phyloP scores from a whole-genome alignment of 92 coral and sea anemone species.

The Heteractis magnifica region DNA sequence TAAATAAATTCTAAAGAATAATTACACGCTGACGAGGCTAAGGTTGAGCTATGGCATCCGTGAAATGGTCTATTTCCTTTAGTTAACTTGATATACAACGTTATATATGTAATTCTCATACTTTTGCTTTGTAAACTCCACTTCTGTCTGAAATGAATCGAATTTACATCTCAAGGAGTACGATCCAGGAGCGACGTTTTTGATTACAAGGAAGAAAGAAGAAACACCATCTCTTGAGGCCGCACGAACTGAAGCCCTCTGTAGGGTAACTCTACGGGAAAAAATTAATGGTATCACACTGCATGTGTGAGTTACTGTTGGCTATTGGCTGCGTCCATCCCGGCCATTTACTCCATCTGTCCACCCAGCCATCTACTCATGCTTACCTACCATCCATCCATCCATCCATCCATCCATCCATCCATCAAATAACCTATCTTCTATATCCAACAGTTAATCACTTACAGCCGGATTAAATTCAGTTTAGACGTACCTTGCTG shows the following conservation, averaged over 20 bases:
- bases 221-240: background rate
- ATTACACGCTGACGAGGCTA: too few relatives aligned
- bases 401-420: background rate
- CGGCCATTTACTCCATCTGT: background rate
- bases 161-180: constrained; percentile 19
- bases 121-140: constrained; percentile 3
- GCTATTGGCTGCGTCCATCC: too few relatives aligned
- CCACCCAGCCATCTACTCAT: background rate
- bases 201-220: background rate
- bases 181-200: constrained; percentile 22
- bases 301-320: too few relatives aligned
- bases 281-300: background rate
- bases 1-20: too few relatives aligned
- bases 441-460: background rate
- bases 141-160: background rate
- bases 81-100: too few relatives aligned
- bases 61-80: too few relatives aligned
- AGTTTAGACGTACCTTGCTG: background rate
- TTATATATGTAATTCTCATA: background rate
- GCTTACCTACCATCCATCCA: background rate
- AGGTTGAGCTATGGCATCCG: too few relatives aligned
- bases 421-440: background rate
- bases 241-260: background rate
- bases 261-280: background rate
- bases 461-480: background rate